These are phyloP conservation scores for Notechis scutatus DNA, from an alignment of 2,113 vertebrate genomes.

Conservation along the genomic window DNA sequence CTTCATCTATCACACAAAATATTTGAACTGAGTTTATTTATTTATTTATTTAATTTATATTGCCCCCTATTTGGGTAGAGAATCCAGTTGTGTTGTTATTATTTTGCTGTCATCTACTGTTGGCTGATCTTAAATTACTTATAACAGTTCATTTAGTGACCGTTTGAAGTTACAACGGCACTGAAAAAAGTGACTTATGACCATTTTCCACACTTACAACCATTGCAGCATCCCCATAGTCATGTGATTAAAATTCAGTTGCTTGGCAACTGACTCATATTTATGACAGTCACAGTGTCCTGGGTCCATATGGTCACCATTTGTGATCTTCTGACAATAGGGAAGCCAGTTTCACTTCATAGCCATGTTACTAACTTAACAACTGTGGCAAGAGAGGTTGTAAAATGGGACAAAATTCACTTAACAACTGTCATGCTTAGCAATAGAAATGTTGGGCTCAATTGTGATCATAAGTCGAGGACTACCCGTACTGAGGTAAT, in stretches of 20 bases:
- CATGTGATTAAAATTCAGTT: not conserved
- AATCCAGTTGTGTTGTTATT: not conserved
- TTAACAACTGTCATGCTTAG: not conserved
- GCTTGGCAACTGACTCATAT: not conserved
- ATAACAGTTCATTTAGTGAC: not conserved
- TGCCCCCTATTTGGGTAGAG: not conserved
- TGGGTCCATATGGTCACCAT: not conserved
- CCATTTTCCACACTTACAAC: not conserved
- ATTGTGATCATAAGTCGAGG: no score
- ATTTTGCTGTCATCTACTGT: not conserved
- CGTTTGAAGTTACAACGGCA: not conserved
- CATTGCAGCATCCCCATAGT: not conserved
- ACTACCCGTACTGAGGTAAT: not conserved
- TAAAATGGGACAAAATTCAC: not conserved
- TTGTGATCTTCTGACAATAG: not conserved
- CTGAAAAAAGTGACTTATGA: not conserved
- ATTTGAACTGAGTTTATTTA: not conserved
- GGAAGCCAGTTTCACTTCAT: not conserved
- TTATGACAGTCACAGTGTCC: not conserved
- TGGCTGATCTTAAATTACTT: not conserved
- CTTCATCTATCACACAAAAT: not conserved
- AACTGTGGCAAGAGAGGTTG: not conserved
- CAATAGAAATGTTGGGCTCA: no score
- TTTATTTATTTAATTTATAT: no score
- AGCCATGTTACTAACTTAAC: not conserved